These are phyloP conservation scores for Amphipyra berbera DNA, from an alignment of 2,888 invertebrate genomes.

Conservation along the genomic window DNA sequence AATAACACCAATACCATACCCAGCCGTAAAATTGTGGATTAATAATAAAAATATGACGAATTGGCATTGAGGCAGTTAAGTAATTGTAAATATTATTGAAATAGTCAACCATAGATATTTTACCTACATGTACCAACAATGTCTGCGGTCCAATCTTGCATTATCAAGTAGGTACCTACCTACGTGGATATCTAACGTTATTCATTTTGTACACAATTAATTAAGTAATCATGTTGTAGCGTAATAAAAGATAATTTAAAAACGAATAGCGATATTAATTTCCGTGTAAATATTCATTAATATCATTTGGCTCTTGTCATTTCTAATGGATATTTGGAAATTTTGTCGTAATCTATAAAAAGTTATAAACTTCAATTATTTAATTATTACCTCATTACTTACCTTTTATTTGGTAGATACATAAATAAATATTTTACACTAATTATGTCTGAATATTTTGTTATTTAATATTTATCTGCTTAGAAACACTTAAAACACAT, in stretches of 20 bases:
- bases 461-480: background rate
- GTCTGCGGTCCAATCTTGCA: constrained; percentile 14
- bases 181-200: constrained; percentile 44
- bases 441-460: background rate
- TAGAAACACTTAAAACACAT: constrained; percentile 1
- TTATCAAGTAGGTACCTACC: no score
- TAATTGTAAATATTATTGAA: constrained; percentile 34
- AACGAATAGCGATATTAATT: constrained; percentile 21
- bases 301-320: constrained; percentile 12
- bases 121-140: constrained; percentile 16
- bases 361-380: constrained; percentile 6
- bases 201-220: constrained; percentile 51
- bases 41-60: constrained; percentile 50
- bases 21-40: constrained; percentile 55
- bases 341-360: constrained; percentile 8
- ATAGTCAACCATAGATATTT: constrained; percentile 23
- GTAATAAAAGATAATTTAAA: constrained; percentile 47
- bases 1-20: constrained; percentile 64
- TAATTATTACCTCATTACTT: constrained; percentile 13
- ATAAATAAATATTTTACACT: background rate
- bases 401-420: background rate
- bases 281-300: constrained; percentile 29
- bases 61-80: constrained; percentile 18
- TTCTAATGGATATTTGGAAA: constrained; percentile 39
- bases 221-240: constrained; percentile 53